Percentiles rank a stretch among this genome's conserved stretches.
Evolutionary conservation across 2,113 vertebrate genomes (phyloP).

Genomic region (Amphilophus citrinellus): DNA sequence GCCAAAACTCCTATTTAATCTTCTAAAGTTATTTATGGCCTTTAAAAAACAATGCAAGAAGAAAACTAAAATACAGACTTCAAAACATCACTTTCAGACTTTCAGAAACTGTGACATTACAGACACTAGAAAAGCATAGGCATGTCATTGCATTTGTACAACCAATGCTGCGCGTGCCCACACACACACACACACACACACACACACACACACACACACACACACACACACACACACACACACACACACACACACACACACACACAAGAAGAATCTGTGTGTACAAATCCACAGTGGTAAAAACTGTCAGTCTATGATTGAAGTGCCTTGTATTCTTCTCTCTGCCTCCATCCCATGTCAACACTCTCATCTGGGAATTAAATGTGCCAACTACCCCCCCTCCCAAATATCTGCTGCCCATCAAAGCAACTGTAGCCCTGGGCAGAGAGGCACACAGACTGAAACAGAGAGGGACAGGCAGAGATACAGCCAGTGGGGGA

Average conservation of each 20-base stretch:
- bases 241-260: background rate
- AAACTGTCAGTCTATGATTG: slow-evolving; percentile 20
- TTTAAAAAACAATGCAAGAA: background rate
- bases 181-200: background rate
- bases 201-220: too few species aligned
- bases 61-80: background rate
- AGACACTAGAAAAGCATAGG: background rate
- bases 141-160: background rate
- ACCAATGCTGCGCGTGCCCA: background rate
- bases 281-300: slow-evolving; percentile 2
- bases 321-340: slow-evolving; percentile 29
- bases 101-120: background rate
- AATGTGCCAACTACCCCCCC: slow-evolving; percentile 30
- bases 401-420: slow-evolving; percentile 36
- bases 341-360: slow-evolving; percentile 36
- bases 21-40: background rate
- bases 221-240: background rate
- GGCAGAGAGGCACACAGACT: background rate
- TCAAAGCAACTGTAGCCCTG: slow-evolving; percentile 14
- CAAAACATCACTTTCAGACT: background rate
- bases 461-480: background rate
- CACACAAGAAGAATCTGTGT: background rate
- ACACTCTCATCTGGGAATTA: slow-evolving; percentile 48
- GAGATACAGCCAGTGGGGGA: background rate
- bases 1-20: too few species aligned